Conservation (phyloP, 1,140 invertebrate genomes). For the Pogonus chalceus region DNA sequence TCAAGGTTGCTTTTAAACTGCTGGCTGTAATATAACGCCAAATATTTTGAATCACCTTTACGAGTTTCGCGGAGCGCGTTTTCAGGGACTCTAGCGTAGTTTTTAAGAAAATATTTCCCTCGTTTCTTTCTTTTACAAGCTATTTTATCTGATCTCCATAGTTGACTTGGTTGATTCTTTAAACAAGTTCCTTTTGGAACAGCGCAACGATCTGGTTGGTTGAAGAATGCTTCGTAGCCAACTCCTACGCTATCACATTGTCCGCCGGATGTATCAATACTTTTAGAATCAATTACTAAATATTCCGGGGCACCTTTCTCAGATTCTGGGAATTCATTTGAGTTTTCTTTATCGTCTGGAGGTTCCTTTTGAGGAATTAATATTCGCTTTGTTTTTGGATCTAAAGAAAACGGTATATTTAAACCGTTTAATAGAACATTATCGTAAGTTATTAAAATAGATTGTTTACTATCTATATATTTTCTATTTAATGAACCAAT, state of each 20-base stretch:
- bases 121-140: constrained; percentile 25
- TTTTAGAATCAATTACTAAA: constrained; percentile 32
- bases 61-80: constrained; percentile 23
- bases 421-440: constrained; percentile 7
- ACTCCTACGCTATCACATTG: constrained; percentile 40
- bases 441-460: constrained; percentile 17
- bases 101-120: constrained; percentile 40
- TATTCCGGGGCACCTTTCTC: constrained; percentile 34
- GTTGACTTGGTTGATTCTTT: constrained; percentile 37
- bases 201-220: constrained; percentile 36
- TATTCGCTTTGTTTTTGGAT: constrained; percentile 21
- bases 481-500: constrained; percentile 22
- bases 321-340: no score
- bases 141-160: constrained; percentile 37
- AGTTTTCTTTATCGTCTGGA: constrained; percentile 20
- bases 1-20: constrained; percentile 32
- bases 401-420: background rate
- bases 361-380: constrained; percentile 28
- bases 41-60: constrained; percentile 30
- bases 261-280: constrained; percentile 34
- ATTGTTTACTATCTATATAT: constrained; percentile 9
- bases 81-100: constrained; percentile 35
- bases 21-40: constrained; percentile 33
- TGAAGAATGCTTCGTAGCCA: constrained; percentile 40
- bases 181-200: constrained; percentile 36